These are phyloP conservation scores for Prionailurus bengalensis DNA, from an alignment of 2,113 vertebrate genomes.

Conservation along the genomic window DNA sequence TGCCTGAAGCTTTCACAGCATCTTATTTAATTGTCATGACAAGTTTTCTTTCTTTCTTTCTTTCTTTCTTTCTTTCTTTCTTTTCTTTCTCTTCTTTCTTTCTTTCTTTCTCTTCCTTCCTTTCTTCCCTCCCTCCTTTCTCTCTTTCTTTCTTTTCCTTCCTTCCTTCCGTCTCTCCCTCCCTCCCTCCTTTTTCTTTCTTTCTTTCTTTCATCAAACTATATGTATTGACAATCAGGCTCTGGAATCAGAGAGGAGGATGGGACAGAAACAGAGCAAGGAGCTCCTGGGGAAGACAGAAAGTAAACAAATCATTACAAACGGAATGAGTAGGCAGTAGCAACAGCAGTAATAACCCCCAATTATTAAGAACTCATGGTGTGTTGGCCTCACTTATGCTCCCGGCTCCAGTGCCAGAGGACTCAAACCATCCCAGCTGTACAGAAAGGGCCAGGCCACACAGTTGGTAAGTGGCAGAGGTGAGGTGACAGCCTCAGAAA, in stretches of 20 bases:
- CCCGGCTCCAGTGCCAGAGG: background rate
- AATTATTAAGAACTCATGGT: background rate
- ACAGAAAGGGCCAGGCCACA: background rate
- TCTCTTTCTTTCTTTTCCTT: too few species aligned
- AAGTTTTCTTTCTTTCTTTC: background rate
- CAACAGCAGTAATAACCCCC: background rate
- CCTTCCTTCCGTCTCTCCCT: too few species aligned
- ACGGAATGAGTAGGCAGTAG: background rate
- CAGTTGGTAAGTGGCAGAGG: background rate
- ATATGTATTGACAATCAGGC: accelerated
- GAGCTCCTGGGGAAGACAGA: background rate
- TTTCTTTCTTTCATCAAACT: background rate
- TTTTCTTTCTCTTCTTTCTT: too few species aligned
- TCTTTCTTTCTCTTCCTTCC: background rate
- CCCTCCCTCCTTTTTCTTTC: too few species aligned
- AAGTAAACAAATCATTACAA: background rate
- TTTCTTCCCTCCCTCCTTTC: too few species aligned
- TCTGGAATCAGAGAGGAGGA: background rate
- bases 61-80: too few species aligned
- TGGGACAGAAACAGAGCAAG: background rate
- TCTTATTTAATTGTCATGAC: background rate
- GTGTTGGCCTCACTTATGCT: background rate
- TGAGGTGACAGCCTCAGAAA: background rate
- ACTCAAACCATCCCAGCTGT: background rate
- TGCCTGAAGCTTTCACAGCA: background rate